These are phyloP conservation scores for Centrocercus urophasianus DNA, from an alignment of 2,113 vertebrate genomes.

Conservation along the genomic window DNA sequence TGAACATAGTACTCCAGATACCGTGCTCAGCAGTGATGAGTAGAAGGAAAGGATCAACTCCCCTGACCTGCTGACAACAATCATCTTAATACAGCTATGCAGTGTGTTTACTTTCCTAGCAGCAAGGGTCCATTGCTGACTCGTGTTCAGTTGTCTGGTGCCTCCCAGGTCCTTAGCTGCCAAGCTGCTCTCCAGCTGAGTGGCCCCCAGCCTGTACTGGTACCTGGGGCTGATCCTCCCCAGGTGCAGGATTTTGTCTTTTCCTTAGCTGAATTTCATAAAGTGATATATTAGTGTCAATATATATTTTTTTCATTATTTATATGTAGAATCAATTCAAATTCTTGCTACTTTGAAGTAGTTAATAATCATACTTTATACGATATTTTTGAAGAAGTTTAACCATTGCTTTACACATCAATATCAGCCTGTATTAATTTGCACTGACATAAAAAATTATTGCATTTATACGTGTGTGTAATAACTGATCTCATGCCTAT, in stretches of 20 bases:
- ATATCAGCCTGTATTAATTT: not conserved
- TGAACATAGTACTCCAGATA: not conserved
- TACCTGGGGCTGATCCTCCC: not conserved
- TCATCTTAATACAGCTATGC: not conserved
- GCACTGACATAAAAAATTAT: not conserved
- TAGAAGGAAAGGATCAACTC: not conserved
- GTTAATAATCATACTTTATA: not conserved
- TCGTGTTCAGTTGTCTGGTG: fast-evolving
- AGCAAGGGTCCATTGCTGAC: not conserved
- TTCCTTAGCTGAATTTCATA: not conserved
- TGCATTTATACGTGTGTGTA: not conserved
- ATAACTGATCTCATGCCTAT: not conserved
- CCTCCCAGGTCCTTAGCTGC: not conserved
- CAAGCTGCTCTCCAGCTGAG: not conserved
- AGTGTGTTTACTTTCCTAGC: no score
- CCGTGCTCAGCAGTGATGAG: not conserved
- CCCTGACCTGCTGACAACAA: not conserved
- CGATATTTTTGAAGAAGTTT: not conserved
- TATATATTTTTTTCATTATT: not conserved
- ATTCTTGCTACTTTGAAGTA: not conserved
- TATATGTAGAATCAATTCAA: not conserved
- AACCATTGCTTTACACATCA: not conserved
- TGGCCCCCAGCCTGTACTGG: not conserved
- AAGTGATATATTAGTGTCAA: not conserved
- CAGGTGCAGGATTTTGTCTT: not conserved